These are phyloP conservation scores for Pogonocichla stellata DNA, from an alignment of 2,113 vertebrate species.

Conservation along the genomic window DNA sequence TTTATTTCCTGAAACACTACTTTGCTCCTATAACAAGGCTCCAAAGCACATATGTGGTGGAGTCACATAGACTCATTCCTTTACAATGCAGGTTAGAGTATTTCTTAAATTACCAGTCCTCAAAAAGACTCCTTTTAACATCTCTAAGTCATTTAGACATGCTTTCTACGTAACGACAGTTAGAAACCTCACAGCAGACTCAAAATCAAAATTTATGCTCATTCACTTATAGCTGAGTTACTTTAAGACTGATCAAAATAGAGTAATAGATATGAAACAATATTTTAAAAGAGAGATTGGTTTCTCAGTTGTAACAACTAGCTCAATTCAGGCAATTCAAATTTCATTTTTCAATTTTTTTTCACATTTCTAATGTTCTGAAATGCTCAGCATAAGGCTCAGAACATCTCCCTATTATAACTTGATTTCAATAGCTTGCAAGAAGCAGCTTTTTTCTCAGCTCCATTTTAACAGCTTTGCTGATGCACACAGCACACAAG, in stretches of 20 bases:
- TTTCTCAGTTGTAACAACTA: slow-evolving; percentile 43
- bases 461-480: slow-evolving; percentile 29
- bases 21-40: neutral
- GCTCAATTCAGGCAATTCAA: slow-evolving; percentile 19
- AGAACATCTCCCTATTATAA: slow-evolving; percentile 47
- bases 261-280: slow-evolving; percentile 31
- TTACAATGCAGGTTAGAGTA: neutral
- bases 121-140: neutral
- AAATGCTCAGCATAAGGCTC: slow-evolving; percentile 28
- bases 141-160: neutral
- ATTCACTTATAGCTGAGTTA: slow-evolving; percentile 59
- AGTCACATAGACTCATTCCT: neutral
- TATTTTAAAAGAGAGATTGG: slow-evolving; percentile 40
- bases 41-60: neutral
- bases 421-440: slow-evolving; percentile 30
- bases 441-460: slow-evolving; percentile 38
- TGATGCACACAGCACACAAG: neutral
- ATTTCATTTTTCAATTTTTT: slow-evolving; percentile 20
- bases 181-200: neutral
- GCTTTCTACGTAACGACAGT: neutral
- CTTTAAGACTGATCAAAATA: slow-evolving; percentile 46
- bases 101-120: neutral
- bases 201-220: slow-evolving; percentile 25
- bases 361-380: slow-evolving; percentile 22
- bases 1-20: neutral